A percentile compares a stretch with the other conserved stretches of the same genome.
Evolutionary conservation across 2,113 vertebrate genomes (phyloP).

Genomic region (Platichthys stellatus): DNA sequence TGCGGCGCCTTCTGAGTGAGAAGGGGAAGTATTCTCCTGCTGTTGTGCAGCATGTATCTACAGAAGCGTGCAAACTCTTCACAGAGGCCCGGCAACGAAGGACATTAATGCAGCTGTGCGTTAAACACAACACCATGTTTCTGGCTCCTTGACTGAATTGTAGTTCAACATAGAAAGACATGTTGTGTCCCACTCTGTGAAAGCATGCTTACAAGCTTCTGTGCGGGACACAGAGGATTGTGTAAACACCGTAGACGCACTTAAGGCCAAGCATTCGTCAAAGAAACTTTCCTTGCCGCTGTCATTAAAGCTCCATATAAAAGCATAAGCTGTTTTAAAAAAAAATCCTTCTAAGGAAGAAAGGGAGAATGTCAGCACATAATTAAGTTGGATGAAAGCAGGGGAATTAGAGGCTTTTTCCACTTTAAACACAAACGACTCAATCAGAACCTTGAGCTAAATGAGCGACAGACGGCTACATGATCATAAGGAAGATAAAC

Average conservation of each 20-base stretch:
- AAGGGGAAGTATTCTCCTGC: too few relatives aligned
- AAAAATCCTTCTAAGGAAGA: slow-evolving; percentile 71
- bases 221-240: background rate
- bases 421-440: slow-evolving; percentile 78
- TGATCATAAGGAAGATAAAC: slow-evolving; percentile 75
- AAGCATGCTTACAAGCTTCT: background rate
- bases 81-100: too few relatives aligned
- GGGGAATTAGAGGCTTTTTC: slow-evolving; percentile 76
- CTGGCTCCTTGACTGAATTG: slow-evolving; percentile 19
- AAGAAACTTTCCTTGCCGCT: slow-evolving; percentile 70
- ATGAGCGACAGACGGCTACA: slow-evolving; percentile 71
- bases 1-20: too few relatives aligned
- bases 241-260: slow-evolving; percentile 60
- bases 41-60: too few relatives aligned
- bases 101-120: slow-evolving; percentile 11
- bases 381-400: slow-evolving; percentile 81
- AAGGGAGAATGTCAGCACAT: slow-evolving; percentile 76
- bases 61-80: too few relatives aligned
- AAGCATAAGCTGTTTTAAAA: slow-evolving; percentile 75
- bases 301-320: slow-evolving; percentile 78
- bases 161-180: slow-evolving; percentile 33
- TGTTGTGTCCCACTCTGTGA: slow-evolving; percentile 13
- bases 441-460: slow-evolving; percentile 77
- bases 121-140: slow-evolving; percentile 24
- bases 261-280: slow-evolving; percentile 69